phyloP scores from a whole-genome alignment of 2,888 invertebrate species.

The Diachrysia chrysitis region DNA sequence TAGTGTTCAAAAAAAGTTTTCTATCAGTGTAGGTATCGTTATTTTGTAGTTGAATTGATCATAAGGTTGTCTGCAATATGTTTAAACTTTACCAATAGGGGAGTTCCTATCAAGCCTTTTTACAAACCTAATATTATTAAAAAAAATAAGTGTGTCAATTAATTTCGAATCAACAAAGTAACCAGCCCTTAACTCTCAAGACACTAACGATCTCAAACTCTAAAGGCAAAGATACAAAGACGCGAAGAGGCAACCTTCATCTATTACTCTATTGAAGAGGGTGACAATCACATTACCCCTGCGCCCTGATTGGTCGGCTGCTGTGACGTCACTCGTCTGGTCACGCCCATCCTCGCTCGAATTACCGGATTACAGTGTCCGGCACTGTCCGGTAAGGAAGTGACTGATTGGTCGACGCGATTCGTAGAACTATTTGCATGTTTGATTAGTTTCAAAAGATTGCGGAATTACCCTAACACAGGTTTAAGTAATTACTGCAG shows the following conservation, averaged over 20 bases:
- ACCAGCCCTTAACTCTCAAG: background rate
- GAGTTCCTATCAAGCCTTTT: too few relatives aligned
- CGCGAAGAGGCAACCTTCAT: conserved; percentile 31
- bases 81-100: too few relatives aligned
- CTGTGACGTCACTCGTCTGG: conserved; percentile 79
- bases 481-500: too few relatives aligned
- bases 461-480: conserved; percentile 29
- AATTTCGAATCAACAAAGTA: too few relatives aligned
- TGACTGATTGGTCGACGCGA: conserved; percentile 44
- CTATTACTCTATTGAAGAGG: conserved; percentile 64
- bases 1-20: too few relatives aligned
- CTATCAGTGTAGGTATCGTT: too few relatives aligned
- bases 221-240: background rate
- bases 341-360: conserved; percentile 76
- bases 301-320: conserved; percentile 75
- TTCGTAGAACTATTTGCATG: conserved; percentile 50
- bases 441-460: conserved; percentile 35
- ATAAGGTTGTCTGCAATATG: too few relatives aligned
- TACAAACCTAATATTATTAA: too few relatives aligned
- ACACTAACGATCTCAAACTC: background rate
- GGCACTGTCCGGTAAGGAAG: conserved; percentile 60
- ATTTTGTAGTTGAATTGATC: too few relatives aligned
- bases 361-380: conserved; percentile 78
- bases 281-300: conserved; percentile 77
- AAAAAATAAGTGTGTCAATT: too few relatives aligned